These are phyloP conservation scores for Acronicta alni DNA, from an alignment of 2,888 invertebrate genomes.

Conservation along the genomic window DNA sequence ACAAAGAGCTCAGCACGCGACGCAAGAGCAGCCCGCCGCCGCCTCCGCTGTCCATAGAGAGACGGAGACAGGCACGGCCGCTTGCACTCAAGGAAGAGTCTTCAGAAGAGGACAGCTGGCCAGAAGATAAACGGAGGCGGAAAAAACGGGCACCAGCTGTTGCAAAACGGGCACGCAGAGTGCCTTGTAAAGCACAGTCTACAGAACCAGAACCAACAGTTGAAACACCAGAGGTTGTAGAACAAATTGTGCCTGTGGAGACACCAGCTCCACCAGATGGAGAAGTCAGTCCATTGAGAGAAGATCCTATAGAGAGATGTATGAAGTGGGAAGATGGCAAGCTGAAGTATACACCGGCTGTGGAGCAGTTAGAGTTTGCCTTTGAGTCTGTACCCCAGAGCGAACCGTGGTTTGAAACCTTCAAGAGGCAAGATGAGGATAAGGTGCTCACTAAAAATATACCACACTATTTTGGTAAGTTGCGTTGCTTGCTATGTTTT, in stretches of 20 bases:
- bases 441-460: constrained; percentile 90
- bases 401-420: constrained; percentile 94
- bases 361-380: constrained; percentile 91
- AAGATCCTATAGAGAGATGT: constrained; percentile 75
- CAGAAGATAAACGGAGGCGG: constrained; percentile 72
- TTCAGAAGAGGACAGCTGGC: constrained; percentile 84
- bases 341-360: constrained; percentile 83
- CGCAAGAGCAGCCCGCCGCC: constrained; percentile 75
- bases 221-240: constrained; percentile 42
- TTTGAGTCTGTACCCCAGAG: constrained; percentile 93
- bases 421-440: constrained; percentile 93
- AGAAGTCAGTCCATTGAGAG: constrained; percentile 69
- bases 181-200: constrained; percentile 46
- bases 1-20: constrained; percentile 77
- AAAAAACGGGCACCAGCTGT: constrained; percentile 69
- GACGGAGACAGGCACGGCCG: constrained; percentile 78
- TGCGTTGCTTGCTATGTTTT: background rate
- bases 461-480: constrained; percentile 88
- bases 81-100: constrained; percentile 84
- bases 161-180: constrained; percentile 63
- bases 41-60: constrained; percentile 73
- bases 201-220: constrained; percentile 47
- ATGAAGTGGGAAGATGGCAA: constrained; percentile 86
- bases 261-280: constrained; percentile 50
- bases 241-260: constrained; percentile 52